Evolutionary conservation across 2,888 invertebrate species (phyloP), one percentile per base, ranked within the genome.

Genomic region (Parnassius apollo): DNA sequence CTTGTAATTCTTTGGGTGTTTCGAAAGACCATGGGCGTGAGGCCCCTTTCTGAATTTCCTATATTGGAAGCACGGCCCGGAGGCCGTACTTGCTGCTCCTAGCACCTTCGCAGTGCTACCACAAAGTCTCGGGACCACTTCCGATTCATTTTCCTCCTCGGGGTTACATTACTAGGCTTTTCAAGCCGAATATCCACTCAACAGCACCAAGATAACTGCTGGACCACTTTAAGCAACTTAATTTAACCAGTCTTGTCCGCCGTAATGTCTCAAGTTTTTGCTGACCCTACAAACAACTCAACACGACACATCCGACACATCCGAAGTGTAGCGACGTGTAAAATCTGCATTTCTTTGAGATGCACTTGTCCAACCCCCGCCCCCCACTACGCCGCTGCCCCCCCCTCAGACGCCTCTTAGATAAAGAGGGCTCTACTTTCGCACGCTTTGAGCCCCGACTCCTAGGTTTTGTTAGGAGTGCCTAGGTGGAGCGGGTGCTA

Each of bases 331-430:
- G 90, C 91, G 89, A 90, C 91, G 91, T 91, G 91, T 91, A 91
- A 91, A 91, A 91, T 91, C 91, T 91, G 91, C 91, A 91, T 91
- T 91, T 91, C 91, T 91, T 91, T 91, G 91, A 91, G 91, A 90
- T 91, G 91, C 91, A 91, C 91, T 91, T 91, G 91, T 89, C 82
- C 80, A 77, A 68, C 71, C 67, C 68, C 67, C 69, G 65, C 74
- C 63, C 61, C 66, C 67, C 71, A 68, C 66, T 63, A 61, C 65
- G 57, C 64, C 65, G 51, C 57, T 65, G 68, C 65, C 45, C 62
- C 68, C 68, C 69, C 73, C 75, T 78, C 75, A 77, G 75, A 79
- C 83, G 82, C 83, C 86, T 86, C 88, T 88, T 75, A 83, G 87
- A 87, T 88, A 86, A 86, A 88, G 89, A 85, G 90, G 88, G 88